Percentiles rank a stretch among this genome's conserved stretches.
phyloP scores from a whole-genome alignment of 1,140 invertebrate species.

The Rhizoglyphus robini region DNA sequence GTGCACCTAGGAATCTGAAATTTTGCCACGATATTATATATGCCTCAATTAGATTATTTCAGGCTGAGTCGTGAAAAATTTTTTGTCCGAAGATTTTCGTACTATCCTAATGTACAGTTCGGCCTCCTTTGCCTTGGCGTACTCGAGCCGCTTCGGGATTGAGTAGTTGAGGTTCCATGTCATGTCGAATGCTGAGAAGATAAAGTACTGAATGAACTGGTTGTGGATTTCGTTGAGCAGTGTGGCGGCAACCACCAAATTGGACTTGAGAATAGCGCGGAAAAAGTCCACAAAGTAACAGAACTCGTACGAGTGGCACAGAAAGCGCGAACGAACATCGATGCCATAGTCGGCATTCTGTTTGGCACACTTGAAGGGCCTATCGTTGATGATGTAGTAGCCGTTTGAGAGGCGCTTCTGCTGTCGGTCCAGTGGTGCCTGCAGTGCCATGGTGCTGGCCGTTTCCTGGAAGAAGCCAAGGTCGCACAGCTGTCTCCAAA shows the following conservation, averaged over 20 bases:
- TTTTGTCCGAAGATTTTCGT: no score
- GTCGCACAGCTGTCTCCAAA: neutral
- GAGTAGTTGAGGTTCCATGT: conserved; percentile 64
- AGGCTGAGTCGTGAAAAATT: no score
- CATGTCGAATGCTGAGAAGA: conserved; percentile 74
- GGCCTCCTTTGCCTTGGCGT: conserved; percentile 62
- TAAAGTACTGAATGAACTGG: conserved; percentile 60
- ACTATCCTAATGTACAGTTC: no score
- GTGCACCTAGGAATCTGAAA: no score
- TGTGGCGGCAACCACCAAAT: conserved; percentile 35
- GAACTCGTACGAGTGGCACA: conserved; percentile 16
- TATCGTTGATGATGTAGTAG: neutral
- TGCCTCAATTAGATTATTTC: no score
- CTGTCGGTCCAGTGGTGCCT: neutral
- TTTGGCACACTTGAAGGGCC: conserved; percentile 10
- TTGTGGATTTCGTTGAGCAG: conserved; percentile 48
- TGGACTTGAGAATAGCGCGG: conserved; percentile 20
- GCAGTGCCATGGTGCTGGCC: neutral
- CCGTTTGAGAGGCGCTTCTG: conserved; percentile 8
- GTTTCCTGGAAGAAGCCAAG: conserved; percentile 6
- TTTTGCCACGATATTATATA: no score
- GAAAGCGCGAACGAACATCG: neutral
- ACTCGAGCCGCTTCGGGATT: conserved; percentile 67
- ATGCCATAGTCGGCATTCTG: conserved; percentile 8
- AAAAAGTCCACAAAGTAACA: conserved; percentile 19